Conservation (phyloP, 2,113 vertebrate genomes). For the Podarcis muralis region DNA sequence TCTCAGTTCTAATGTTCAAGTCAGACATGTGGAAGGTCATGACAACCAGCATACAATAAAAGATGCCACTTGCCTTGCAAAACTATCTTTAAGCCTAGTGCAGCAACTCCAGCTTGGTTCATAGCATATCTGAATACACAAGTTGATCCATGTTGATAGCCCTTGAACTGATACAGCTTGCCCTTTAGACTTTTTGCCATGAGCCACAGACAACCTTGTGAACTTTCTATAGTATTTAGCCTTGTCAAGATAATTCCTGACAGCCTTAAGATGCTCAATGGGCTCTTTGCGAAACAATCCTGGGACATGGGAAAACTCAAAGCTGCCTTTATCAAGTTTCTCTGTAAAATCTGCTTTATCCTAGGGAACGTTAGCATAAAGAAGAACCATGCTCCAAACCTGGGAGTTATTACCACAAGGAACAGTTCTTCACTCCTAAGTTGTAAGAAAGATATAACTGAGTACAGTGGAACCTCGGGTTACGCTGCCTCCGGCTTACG, state of each 20-base stretch:
- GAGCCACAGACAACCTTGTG: conserved; percentile 69
- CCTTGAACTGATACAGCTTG: conserved; percentile 71
- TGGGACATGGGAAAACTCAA: conserved; percentile 53
- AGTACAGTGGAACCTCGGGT: too few relatives aligned
- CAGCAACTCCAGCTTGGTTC: conserved; percentile 65
- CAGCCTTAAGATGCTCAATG: conserved; percentile 49
- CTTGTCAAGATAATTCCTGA: conserved; percentile 61
- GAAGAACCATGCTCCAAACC: not conserved
- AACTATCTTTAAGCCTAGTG: conserved; percentile 14
- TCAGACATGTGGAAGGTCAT: conserved; percentile 33
- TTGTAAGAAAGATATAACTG: not conserved
- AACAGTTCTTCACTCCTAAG: not conserved
- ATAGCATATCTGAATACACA: conserved; percentile 73
- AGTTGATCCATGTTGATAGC: conserved; percentile 68
- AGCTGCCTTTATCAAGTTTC: conserved; percentile 38
- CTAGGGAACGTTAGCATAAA: not conserved
- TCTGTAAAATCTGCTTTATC: not conserved
- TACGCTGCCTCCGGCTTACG: too few relatives aligned
- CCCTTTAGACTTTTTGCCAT: conserved; percentile 73
- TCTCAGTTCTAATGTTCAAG: not conserved
- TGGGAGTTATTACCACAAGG: not conserved
- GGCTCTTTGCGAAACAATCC: conserved; percentile 37
- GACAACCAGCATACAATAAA: conserved; percentile 5
- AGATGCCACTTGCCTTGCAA: conserved; percentile 42
- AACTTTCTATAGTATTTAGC: conserved; percentile 67